Evolutionary conservation across 2,888 invertebrate species (phyloP).

Genomic region (Julus scandinavius): DNA sequence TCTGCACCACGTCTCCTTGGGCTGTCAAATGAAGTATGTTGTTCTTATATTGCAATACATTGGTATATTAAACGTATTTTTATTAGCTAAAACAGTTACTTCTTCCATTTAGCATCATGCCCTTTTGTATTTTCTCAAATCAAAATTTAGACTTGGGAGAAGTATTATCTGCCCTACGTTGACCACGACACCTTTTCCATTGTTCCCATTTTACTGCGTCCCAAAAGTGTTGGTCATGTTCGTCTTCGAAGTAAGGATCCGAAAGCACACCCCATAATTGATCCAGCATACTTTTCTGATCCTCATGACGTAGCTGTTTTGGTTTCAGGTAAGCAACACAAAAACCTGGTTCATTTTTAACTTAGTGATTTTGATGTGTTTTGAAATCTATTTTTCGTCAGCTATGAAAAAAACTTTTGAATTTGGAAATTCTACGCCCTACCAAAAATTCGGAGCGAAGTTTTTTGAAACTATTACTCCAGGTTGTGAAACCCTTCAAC

Average conservation of each 20-base stretch:
- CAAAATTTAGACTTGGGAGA: not conserved
- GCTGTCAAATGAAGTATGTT: not conserved
- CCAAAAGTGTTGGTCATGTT: slow-evolving; percentile 76
- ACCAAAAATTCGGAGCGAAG: not conserved
- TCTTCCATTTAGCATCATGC: no score
- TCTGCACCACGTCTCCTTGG: slow-evolving; percentile 68
- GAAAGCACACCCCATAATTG: slow-evolving; percentile 85
- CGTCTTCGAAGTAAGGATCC: slow-evolving; percentile 83
- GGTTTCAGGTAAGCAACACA: slow-evolving; percentile 72
- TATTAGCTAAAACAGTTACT: no score
- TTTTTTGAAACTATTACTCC: not conserved
- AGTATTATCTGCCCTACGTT: not conserved
- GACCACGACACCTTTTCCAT: slow-evolving; percentile 63
- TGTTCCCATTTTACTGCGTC: slow-evolving; percentile 78
- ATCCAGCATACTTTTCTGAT: slow-evolving; percentile 91
- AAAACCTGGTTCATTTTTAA: not conserved
- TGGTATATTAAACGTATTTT: no score
- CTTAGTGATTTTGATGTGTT: not conserved
- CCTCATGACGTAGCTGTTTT: slow-evolving; percentile 80
- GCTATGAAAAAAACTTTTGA: not conserved
- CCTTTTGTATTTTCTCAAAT: no score
- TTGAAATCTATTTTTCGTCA: not conserved
- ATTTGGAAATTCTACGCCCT: slow-evolving; percentile 22
- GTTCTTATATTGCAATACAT: no score
- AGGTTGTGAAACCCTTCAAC: slow-evolving; percentile 1